Percentiles rank a stretch among this genome's conserved stretches.
Conservation (phyloP, 35 echinoderm and acorn worm species). For the Lytechinus pictus region DNA sequence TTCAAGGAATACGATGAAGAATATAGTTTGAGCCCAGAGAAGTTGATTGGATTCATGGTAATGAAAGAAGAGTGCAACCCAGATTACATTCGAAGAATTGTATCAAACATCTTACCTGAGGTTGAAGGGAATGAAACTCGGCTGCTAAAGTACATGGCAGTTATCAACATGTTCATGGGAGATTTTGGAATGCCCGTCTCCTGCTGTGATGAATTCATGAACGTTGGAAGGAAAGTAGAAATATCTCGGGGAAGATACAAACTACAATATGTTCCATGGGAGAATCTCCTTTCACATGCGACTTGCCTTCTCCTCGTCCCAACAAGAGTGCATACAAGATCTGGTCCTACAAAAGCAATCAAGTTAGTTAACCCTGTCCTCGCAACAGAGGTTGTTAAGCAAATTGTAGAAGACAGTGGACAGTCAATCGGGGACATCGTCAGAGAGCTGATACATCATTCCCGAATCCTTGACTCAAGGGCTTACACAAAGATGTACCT, state of each 20-base stretch:
- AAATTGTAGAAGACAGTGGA: background rate
- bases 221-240: too few relatives aligned
- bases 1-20: background rate
- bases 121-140: too few relatives aligned
- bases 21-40: background rate
- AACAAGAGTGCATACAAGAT: conserved; percentile 21
- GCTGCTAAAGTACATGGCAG: background rate
- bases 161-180: conserved; percentile 13
- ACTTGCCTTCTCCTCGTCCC: background rate
- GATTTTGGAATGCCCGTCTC: conserved; percentile 34
- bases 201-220: conserved; percentile 43
- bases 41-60: conserved; percentile 26
- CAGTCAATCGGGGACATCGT: background rate
- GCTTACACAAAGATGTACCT: conserved; percentile 6
- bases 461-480: background rate
- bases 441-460: background rate
- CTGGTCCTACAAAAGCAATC: background rate
- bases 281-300: conserved; percentile 7
- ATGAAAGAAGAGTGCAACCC: conserved; percentile 47
- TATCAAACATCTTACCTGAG: background rate
- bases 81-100: conserved; percentile 1
- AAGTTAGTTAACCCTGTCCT: conserved; percentile 3
- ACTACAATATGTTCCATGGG: conserved; percentile 10
- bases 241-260: background rate
- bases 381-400: conserved; percentile 12